These are phyloP conservation scores for Drosophila ercepeae DNA, from an alignment of 1,140 invertebrate species.

Conservation along the genomic window DNA sequence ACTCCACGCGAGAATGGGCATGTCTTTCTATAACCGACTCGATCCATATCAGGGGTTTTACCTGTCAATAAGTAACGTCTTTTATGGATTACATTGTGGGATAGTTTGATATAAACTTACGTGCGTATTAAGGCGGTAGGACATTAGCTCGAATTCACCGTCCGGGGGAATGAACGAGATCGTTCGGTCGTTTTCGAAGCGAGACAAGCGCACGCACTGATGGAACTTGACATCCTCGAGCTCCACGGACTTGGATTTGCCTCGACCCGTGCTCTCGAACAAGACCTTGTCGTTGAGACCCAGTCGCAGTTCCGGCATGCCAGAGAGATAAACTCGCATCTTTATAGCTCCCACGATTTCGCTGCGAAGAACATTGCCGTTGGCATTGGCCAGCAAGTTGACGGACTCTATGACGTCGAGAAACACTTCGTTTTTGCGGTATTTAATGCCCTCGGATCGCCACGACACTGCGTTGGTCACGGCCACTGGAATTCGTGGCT, in stretches of 20 bases:
- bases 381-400: conserved; percentile 98
- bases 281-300: conserved; percentile 99
- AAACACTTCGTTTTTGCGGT: conserved; percentile 99
- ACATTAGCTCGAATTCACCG: conserved; percentile 99
- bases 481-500: conserved; percentile 98
- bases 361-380: conserved; percentile 98
- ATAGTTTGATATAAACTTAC: too few relatives aligned
- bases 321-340: conserved; percentile 99
- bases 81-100: not conserved
- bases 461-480: conserved; percentile 99
- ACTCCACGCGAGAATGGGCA: conserved; percentile 98
- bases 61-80: conserved; percentile 82
- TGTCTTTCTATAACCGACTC: conserved; percentile 99
- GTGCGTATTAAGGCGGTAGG: conserved; percentile 98
- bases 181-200: conserved; percentile 99
- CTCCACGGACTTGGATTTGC: conserved; percentile 99
- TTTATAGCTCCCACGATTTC: conserved; percentile 99
- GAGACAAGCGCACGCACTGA: conserved; percentile 98
- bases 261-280: conserved; percentile 98
- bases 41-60: conserved; percentile 99
- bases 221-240: conserved; percentile 99
- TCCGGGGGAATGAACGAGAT: conserved; percentile 99
- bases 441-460: conserved; percentile 99
- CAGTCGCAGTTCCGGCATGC: conserved; percentile 99
- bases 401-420: conserved; percentile 99